Conservation (phyloP, 2,113 vertebrate species). For the Tringa solitaria region DNA sequence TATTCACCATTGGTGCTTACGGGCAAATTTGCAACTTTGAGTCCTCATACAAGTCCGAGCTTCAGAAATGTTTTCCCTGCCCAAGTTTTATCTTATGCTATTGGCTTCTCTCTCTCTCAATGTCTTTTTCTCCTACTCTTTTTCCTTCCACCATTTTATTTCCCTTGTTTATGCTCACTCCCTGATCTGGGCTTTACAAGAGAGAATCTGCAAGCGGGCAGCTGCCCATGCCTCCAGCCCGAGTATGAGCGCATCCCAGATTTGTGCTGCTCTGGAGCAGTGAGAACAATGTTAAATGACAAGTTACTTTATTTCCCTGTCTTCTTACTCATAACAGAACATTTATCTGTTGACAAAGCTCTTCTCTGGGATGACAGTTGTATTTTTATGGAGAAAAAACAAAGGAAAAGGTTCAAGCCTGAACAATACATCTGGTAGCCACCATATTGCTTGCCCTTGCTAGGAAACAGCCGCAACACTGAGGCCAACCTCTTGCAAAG, state of each 20-base stretch:
- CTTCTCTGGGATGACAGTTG: neutral
- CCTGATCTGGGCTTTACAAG: neutral
- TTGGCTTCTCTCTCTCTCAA: neutral
- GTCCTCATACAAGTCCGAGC: neutral
- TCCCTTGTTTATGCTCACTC: neutral
- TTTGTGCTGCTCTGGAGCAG: neutral
- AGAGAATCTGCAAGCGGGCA: neutral
- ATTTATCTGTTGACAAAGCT: neutral
- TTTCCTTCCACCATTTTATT: neutral
- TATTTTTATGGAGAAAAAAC: neutral
- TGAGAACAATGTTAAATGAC: neutral
- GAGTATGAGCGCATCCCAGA: fast-evolving
- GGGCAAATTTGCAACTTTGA: neutral
- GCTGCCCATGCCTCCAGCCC: neutral
- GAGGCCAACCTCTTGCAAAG: neutral
- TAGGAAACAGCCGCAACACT: neutral
- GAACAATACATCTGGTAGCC: neutral
- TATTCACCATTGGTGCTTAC: neutral
- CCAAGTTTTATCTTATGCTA: neutral
- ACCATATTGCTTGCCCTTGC: neutral
- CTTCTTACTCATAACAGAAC: neutral
- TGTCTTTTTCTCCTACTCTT: neutral
- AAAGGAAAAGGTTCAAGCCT: neutral
- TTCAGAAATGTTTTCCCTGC: neutral
- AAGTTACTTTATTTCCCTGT: neutral